Base-by-base conservation (phyloP, 2,113 vertebrate species). In the Columba livia region DNA sequence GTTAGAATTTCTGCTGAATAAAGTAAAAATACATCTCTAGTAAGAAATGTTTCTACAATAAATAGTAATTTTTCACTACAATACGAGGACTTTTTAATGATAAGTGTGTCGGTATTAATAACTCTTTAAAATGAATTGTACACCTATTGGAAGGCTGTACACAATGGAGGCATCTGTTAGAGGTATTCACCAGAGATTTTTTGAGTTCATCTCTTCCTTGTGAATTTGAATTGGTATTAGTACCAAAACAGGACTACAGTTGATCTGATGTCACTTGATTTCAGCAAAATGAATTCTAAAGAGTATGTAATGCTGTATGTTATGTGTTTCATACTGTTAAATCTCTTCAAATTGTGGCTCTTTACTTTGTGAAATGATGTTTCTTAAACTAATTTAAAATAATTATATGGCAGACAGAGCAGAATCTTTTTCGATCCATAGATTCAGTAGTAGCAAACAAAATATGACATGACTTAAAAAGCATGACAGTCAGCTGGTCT, bases 1-100 rank as follows among this genome's bases (percentile, higher is more conserved):
- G 99, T 99, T 96, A 95, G 97, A 82, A 50, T 92, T 91, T 74
- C 69, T 69, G 44, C 40, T 92, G 72, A 48, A 23, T 34, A 26
- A 51, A 40, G 66, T 79, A 66, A 25, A 61, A 87, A 21, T 71
- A 8, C 36, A 25, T 13, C 86, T 25, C 44, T 88, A 13, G 21
- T 44, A 70, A n/a, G 34, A 91, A 38, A 5, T 24, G 31, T 58
- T 90, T 80, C 47, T 71, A 8, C 29, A 62, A 18, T 75, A 56
- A 88, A 90, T 31, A 84, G 6, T 15, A 51, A 0, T 0, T 86
- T 93, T 92, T 93, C 24, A 16, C 24, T 79, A 6, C 15, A 57
- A 1, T 57, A 29, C 38, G 44, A 40, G 61, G 34, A 71, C 74
- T 79, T 13, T 70, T 77, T 50, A 83, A 6, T 65, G 56, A 5